Conservation (phyloP, 2,797 vertebrate genomes). For the Poeciliopsis gracilis region DNA sequence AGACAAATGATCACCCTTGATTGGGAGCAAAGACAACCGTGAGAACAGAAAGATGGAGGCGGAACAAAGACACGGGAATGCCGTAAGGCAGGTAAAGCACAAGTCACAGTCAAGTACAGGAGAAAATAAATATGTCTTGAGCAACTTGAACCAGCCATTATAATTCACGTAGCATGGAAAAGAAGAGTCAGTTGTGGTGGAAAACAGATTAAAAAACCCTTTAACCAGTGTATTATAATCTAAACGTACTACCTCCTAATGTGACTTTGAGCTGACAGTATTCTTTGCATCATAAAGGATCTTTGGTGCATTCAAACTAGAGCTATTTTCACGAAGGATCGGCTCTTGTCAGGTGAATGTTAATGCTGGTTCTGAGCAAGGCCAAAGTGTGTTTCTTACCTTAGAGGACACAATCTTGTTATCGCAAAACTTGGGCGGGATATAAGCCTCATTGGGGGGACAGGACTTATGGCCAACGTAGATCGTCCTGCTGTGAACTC, state of each 20-base stretch:
- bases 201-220: background rate
- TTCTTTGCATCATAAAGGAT: background rate
- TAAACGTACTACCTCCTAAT: background rate
- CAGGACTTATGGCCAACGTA: constrained; percentile 86
- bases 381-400: constrained; percentile 78
- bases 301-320: background rate
- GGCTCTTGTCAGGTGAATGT: background rate
- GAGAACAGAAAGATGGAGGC: constrained; percentile 39
- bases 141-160: background rate
- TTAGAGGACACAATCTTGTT: constrained; percentile 98
- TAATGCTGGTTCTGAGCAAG: background rate
- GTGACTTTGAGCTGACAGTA: background rate
- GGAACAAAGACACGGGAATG: constrained; percentile 23
- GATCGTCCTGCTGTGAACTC: constrained; percentile 91
- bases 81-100: constrained; percentile 27
- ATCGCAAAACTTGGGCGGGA: constrained; percentile 93
- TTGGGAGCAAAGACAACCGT: constrained; percentile 34
- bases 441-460: constrained; percentile 82
- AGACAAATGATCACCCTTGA: constrained; percentile 67
- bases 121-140: constrained; percentile 18
- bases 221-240: background rate
- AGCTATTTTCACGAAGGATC: background rate
- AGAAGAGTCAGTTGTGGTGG: background rate
- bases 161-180: background rate
- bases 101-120: constrained; percentile 20